Evolutionary conservation across 2,113 vertebrate genomes (phyloP).

Genomic region (Myiozetetes cayanensis): DNA sequence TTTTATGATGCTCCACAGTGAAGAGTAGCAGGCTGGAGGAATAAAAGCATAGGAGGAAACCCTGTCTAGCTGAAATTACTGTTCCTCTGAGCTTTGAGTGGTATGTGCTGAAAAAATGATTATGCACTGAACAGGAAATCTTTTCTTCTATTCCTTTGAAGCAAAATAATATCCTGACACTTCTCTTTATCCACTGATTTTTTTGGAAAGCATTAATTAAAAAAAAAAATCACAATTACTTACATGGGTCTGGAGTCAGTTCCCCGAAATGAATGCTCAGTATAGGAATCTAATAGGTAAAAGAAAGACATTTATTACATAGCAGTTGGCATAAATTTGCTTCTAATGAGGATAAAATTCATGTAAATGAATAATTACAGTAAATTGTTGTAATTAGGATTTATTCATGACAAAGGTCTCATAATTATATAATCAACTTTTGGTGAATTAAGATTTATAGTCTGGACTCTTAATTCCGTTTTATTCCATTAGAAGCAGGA

Average conservation of each 20-base stretch:
- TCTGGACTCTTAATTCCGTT: constrained; percentile 15
- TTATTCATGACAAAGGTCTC: constrained; percentile 36
- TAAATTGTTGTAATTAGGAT: constrained; percentile 44
- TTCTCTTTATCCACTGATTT: neutral
- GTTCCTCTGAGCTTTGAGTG: neutral
- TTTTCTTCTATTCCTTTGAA: neutral
- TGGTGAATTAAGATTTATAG: neutral
- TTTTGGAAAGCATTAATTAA: constrained; percentile 13
- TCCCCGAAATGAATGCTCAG: neutral
- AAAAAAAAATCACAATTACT: neutral
- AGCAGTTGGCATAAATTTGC: constrained; percentile 16
- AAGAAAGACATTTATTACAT: neutral
- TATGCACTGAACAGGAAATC: neutral
- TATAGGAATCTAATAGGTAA: constrained; percentile 8
- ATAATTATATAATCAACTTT: constrained; percentile 21
- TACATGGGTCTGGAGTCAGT: neutral
- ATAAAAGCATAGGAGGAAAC: neutral
- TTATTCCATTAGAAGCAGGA: constrained; percentile 1
- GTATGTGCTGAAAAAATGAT: neutral
- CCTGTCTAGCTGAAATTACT: neutral
- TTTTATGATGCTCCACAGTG: neutral
- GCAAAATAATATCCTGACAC: neutral
- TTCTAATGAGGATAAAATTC: constrained; percentile 33
- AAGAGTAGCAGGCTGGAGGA: neutral
- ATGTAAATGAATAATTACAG: constrained; percentile 41